A percentile compares a stretch with the other conserved stretches of the same genome.
Evolutionary conservation across 2,888 invertebrate species (phyloP).

Genomic region (Hirtodrosophila trivittata): DNA sequence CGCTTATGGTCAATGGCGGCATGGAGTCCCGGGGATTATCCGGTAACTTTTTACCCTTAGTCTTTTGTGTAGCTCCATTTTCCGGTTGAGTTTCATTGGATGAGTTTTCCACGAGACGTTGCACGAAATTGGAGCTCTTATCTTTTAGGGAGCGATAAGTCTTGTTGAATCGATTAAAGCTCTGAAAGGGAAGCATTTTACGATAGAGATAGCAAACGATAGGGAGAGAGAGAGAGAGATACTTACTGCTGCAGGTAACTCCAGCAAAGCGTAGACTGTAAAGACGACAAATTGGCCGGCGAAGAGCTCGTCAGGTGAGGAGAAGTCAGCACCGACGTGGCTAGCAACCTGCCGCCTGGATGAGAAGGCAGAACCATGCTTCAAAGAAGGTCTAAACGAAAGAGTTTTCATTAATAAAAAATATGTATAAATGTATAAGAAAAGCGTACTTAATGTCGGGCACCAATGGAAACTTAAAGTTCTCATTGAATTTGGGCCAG

Average conservation of each 20-base stretch:
- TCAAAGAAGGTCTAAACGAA: constrained; percentile 57
- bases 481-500: constrained; percentile 92
- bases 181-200: constrained; percentile 58
- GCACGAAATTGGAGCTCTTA: constrained; percentile 81
- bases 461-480: constrained; percentile 88
- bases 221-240: background rate
- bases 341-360: constrained; percentile 51
- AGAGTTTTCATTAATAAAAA: background rate
- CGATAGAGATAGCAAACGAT: background rate
- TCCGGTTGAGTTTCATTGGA: constrained; percentile 42
- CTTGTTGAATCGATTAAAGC: constrained; percentile 82
- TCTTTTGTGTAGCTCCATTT: constrained; percentile 32
- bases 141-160: constrained; percentile 83
- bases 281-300: constrained; percentile 84
- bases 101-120: constrained; percentile 75
- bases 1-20: constrained; percentile 82
- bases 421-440: background rate
- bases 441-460: constrained; percentile 82
- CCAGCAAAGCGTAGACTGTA: constrained; percentile 83
- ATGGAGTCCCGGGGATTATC: constrained; percentile 67
- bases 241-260: constrained; percentile 82
- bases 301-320: constrained; percentile 81
- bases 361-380: constrained; percentile 59
- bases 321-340: constrained; percentile 46
- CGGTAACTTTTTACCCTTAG: constrained; percentile 54